Conservation (phyloP, 92 coral and sea anemone species). For the Phenganax stokvisi region DNA sequence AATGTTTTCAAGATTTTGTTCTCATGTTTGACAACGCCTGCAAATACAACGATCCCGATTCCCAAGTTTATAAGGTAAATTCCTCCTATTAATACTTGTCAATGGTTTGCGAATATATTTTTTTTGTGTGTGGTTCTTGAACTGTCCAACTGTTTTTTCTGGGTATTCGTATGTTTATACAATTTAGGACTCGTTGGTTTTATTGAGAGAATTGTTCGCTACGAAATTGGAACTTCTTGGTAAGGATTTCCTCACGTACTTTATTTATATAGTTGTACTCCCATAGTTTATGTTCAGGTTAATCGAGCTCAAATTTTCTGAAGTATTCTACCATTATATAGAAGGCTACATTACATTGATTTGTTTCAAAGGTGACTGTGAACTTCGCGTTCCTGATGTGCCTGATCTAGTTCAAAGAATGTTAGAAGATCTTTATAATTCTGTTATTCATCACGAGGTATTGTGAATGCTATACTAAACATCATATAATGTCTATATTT, state of each 20-base stretch:
- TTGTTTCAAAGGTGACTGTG: constrained; percentile 68
- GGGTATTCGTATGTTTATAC: background rate
- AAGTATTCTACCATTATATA: background rate
- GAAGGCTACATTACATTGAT: too few relatives aligned
- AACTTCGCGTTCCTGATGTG: constrained; percentile 67
- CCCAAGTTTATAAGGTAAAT: constrained; percentile 90
- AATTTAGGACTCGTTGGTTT: constrained; percentile 79
- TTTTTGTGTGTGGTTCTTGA: background rate
- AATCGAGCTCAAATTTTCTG: too few relatives aligned
- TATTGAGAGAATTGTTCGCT: constrained; percentile 71
- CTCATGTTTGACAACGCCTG: constrained; percentile 99
- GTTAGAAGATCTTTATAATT: constrained; percentile 58
- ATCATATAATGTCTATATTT: background rate
- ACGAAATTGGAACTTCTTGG: constrained; percentile 92
- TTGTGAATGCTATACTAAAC: background rate
- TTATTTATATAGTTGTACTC: background rate
- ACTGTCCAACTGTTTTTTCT: background rate
- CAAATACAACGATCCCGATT: constrained; percentile 95
- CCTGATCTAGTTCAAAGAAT: constrained; percentile 79
- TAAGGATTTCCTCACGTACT: constrained; percentile 37
- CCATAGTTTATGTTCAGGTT: too few relatives aligned
- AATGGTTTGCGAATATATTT: background rate
- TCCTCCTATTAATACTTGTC: too few relatives aligned
- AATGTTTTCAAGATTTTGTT: constrained; percentile 86
- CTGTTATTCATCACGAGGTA: constrained; percentile 81